Conservation (phyloP, 2,113 vertebrate species). For the Hylia prasina region DNA sequence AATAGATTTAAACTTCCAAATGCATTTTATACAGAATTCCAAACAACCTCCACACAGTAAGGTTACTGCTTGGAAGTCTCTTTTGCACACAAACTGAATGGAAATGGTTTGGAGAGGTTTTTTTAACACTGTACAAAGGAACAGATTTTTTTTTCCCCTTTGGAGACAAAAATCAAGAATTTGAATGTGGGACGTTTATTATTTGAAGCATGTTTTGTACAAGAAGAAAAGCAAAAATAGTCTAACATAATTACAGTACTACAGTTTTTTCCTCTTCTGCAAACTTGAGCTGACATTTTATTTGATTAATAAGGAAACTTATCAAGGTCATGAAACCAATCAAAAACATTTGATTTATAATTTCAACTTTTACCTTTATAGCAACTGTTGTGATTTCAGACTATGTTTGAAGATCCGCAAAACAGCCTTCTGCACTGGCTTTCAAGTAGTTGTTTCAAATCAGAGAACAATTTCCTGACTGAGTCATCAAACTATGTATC, state of each 20-base stretch:
- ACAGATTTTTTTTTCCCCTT: background rate
- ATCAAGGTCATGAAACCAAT: background rate
- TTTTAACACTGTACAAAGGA: background rate
- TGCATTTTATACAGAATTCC: background rate
- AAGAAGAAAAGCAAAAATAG: background rate
- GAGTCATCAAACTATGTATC: background rate
- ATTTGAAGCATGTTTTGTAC: background rate
- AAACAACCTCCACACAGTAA: background rate
- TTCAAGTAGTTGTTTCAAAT: background rate
- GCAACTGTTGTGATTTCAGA: background rate
- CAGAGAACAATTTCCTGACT: background rate
- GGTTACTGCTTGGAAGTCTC: background rate
- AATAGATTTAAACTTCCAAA: background rate
- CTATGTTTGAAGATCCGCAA: background rate
- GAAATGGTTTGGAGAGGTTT: background rate
- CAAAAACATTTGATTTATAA: background rate
- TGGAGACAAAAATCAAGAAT: background rate
- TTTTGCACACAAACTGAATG: background rate
- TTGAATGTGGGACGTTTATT: background rate
- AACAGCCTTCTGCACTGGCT: background rate
- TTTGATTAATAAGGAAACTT: background rate
- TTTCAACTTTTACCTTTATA: background rate
- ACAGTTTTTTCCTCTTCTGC: background rate
- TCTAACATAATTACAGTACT: background rate
- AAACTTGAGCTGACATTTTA: background rate